Base-by-base conservation (phyloP, 2,888 invertebrate species). In the Phania funesta region DNA sequence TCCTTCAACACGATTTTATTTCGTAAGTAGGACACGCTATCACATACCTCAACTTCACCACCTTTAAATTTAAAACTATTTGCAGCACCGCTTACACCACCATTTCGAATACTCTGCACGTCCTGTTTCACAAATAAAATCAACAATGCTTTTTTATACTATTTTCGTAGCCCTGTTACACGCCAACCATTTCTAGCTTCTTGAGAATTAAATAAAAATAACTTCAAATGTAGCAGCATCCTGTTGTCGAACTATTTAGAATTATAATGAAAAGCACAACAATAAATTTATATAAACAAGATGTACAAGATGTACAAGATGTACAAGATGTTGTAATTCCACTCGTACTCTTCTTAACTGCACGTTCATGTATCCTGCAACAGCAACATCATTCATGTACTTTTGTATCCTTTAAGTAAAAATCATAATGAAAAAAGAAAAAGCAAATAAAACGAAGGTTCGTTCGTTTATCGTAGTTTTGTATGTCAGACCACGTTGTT, bases 201-300 rank as follows among this genome's bases (percentile, higher is more conserved):
- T n/a, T n/a, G 4, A 11, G 3, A 38, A 38, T 2, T n/a, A 38
- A 32, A 8, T 32, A 38, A 38, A 38, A 38, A 13, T 38, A 38
- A 38, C 35, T 13, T 38, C 9, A 38, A 38, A 11, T 38, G n/a
- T 38, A 11, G 11, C 4, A 13, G 13, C 9, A 35, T 38, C 26
- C 70, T 58, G 11, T 71, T 29, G 3, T 7, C 38, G 7, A 13
- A 38, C 24, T 65, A 46, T 52, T 77, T 68, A 18, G n/a, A n/a
- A 64, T 77, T 48, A 29, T 56, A 70, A 77, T 70, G 22, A 56
- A 70, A 70, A 48, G 56, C 64, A 64, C 70, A 64, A 60, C 52
- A 56, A 48, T 16, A 70, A 77, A 70, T 64, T 64, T 64, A 9
- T 48, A 48, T 20, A 70, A 77, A 77, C n/a, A n/a, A n/a, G n/a